A percentile compares a stretch with the other conserved stretches of the same genome.
phyloP scores from a whole-genome alignment of 1,140 invertebrate species.

The Lysiphlebus fabarum region DNA sequence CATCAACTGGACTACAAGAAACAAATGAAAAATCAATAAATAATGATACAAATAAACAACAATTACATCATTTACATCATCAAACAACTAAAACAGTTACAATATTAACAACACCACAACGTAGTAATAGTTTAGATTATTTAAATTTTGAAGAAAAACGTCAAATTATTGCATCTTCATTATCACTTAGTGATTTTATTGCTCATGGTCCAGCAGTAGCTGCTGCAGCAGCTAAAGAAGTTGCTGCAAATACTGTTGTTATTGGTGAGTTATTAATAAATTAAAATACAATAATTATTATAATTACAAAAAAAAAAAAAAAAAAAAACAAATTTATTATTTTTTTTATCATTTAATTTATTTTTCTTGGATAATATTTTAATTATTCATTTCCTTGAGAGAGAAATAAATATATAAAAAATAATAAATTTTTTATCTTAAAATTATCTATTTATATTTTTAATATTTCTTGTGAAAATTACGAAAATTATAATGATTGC shows the following conservation, averaged over 20 bases:
- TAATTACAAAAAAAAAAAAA: neutral
- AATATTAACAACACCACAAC: slow-evolving; percentile 63
- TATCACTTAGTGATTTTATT: slow-evolving; percentile 81
- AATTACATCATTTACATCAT: slow-evolving; percentile 38
- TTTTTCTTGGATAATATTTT: neutral
- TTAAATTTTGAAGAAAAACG: slow-evolving; percentile 88
- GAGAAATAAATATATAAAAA: neutral
- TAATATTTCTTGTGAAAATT: slow-evolving; percentile 4
- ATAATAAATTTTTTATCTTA: neutral
- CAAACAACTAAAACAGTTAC: slow-evolving; percentile 60
- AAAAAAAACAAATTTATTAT: neutral
- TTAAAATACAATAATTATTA: neutral
- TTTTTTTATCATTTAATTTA: neutral
- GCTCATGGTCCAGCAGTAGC: slow-evolving; percentile 65
- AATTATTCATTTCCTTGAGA: neutral
- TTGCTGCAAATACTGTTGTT: slow-evolving; percentile 56
- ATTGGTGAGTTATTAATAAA: slow-evolving; percentile 48
- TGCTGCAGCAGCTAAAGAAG: slow-evolving; percentile 60
- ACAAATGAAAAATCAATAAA: slow-evolving; percentile 37
- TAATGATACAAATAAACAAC: slow-evolving; percentile 34
- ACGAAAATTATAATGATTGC: slow-evolving; percentile 17
- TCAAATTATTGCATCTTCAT: slow-evolving; percentile 80
- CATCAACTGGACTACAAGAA: slow-evolving; percentile 33
- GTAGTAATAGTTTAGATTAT: slow-evolving; percentile 83
- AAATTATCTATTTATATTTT: slow-evolving; percentile 6